Evolutionary conservation across 2,113 vertebrate species (phyloP).

Genomic region (Tapirus terrestris): DNA sequence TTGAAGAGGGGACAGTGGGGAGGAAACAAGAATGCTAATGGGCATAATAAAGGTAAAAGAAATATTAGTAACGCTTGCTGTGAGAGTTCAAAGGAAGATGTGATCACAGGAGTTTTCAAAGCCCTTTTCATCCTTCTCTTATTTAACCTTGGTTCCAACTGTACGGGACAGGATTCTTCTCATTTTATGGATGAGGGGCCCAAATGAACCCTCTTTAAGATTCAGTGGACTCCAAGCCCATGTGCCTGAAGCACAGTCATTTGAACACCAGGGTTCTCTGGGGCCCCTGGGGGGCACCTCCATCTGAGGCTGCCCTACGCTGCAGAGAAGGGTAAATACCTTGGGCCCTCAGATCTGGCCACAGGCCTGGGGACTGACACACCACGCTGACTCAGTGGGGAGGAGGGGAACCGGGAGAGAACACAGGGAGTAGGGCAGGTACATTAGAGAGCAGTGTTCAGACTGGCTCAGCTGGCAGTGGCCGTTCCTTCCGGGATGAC

Average conservation of each 20-base stretch:
- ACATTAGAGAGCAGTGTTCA: neutral
- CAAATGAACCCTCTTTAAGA: neutral
- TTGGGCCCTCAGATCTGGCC: neutral
- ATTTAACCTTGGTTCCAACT: neutral
- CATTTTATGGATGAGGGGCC: neutral
- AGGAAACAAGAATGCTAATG: too few species aligned
- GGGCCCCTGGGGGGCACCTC: neutral
- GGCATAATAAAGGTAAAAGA: neutral
- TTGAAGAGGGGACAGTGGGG: neutral
- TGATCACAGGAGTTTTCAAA: neutral
- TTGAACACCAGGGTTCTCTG: neutral
- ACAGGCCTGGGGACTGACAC: neutral
- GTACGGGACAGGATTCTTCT: neutral
- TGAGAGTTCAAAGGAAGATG: neutral
- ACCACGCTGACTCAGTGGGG: neutral
- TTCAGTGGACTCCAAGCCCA: neutral
- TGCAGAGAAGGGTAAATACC: neutral
- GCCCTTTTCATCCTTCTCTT: neutral
- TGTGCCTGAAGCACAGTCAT: neutral
- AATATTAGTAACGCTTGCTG: neutral
- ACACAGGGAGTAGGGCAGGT: too few species aligned
- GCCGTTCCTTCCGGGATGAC: neutral
- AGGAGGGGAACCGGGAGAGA: neutral
- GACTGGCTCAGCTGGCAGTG: accelerated
- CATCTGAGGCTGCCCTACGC: neutral